Evolutionary conservation across 2,113 vertebrate species (phyloP), one percentile per base, ranked within the genome.

Genomic region (Erythrolamprus reginae): DNA sequence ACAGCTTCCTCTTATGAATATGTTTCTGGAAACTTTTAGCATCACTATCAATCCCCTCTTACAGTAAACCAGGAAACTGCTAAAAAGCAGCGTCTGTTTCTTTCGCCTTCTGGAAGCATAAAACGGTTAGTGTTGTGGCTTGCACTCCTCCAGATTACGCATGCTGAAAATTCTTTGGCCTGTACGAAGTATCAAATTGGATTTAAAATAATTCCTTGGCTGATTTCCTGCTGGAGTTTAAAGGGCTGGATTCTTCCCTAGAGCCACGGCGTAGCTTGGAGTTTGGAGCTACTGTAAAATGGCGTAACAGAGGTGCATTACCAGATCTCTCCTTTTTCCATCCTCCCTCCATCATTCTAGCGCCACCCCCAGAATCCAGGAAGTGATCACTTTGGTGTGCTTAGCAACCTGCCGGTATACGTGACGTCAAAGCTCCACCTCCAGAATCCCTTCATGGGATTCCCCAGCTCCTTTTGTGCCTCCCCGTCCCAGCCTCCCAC

Each of bases 201-300:
- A 21, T 8, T 86, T 53, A 70, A 84, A 93, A 47, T 42, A 56
- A 28, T 61, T 90, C 90, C 91, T 94, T 82, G 92, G 88, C 93
- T 47, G 47, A 92, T 83, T 92, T 92, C 89, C 12, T 90, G 90
- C 38, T 5, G 61, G 26, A 13, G 88, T 93, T 19, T 8, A 0
- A 7, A 6, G 28, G n/a, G 88, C 45, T 93, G 45, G 15, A 65
- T 91, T 95, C 82, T 92, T 47, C 8, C 65, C 89, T 42, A 86
- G 88, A 94, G 70, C 45, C 2, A 28, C 77, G 45, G 70, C 13
- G 47, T 88, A 88, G 61, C 86, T 42, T 28, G 51, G 90, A 42
- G 53, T 84, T 61, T 3, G 19, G 38, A n/a, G 82, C 53, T 84
- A 38, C 38, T 91, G 70, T 82, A 58, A 82, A 65, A 82, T 50